Conservation (phyloP, 2,113 vertebrate genomes). For the Alexandromys fortis region DNA sequence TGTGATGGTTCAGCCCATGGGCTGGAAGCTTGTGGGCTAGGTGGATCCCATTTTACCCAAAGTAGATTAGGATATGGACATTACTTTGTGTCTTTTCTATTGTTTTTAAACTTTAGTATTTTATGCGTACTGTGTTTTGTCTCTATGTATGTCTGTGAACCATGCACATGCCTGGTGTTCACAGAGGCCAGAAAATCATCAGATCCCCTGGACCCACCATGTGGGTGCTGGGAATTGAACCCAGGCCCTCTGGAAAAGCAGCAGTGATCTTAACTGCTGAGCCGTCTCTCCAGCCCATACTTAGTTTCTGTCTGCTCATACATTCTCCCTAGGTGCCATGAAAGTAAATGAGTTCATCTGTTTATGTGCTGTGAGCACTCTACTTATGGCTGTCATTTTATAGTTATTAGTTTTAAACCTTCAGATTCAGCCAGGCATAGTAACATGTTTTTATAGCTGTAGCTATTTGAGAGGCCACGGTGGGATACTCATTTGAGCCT, state of each 20-base stretch:
- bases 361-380: neutral
- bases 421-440: neutral
- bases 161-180: neutral
- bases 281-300: neutral
- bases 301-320: conserved; percentile 14
- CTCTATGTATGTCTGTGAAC: neutral
- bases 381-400: neutral
- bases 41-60: neutral
- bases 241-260: neutral
- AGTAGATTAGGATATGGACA: neutral
- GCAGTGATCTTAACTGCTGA: neutral
- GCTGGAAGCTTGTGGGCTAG: neutral
- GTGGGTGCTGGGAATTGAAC: neutral
- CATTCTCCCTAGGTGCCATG: neutral
- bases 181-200: neutral
- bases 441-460: neutral
- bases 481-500: neutral
- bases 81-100: neutral
- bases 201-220: neutral
- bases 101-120: neutral
- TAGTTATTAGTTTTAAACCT: conserved; percentile 25
- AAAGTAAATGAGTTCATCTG: conserved; percentile 11
- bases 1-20: neutral
- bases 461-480: neutral
- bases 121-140: neutral